Conservation (phyloP, 2,888 invertebrate species). For the Microctonus hyperodae region DNA sequence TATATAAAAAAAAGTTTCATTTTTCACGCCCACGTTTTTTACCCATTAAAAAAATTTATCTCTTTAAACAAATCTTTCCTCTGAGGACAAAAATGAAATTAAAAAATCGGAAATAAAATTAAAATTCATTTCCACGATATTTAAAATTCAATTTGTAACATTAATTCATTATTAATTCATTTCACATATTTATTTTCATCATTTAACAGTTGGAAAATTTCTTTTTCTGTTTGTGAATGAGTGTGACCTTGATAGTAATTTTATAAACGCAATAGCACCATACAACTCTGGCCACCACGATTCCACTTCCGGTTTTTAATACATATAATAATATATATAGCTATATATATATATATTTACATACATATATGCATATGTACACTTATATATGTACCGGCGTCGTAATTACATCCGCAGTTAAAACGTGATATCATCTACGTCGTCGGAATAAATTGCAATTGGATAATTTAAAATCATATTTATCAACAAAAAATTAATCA, state of each 20-base stretch:
- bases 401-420: conserved; percentile 53
- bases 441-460: conserved; percentile 22
- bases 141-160: no score
- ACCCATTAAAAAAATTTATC: not conserved
- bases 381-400: conserved; percentile 30
- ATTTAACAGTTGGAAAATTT: no score
- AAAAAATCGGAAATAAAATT: no score
- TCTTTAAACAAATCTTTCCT: no score
- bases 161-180: no score
- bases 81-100: no score
- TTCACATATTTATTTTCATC: no score
- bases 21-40: not conserved
- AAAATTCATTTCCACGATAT: no score
- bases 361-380: conserved; percentile 34
- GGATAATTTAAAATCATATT: not conserved
- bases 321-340: not conserved
- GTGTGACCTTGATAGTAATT: conserved; percentile 2
- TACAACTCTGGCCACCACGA: not conserved
- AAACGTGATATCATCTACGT: conserved; percentile 43
- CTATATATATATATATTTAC: not conserved
- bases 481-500: no score
- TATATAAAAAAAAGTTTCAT: not conserved
- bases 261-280: not conserved
- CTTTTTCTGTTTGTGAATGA: not conserved
- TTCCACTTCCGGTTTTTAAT: not conserved